Evolutionary conservation across 2,113 vertebrate species (phyloP), one percentile per base, ranked within the genome.

Genomic region (Lethenteron reissneri): DNA sequence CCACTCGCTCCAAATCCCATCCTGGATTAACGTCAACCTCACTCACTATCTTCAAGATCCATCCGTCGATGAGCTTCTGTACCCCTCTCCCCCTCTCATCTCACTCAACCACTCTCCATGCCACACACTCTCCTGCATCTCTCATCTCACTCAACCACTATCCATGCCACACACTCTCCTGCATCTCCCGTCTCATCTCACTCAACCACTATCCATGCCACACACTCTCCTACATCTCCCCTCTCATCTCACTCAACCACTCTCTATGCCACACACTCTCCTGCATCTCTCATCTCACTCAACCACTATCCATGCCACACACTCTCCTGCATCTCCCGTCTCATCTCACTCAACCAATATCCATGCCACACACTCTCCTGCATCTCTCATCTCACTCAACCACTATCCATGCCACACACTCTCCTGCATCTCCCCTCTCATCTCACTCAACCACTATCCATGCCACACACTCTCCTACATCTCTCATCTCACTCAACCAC

Each of bases 301-400:
- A 71, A 71, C 56, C 58, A 1, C 3, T n/a, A 2, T 72, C 19
- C 56, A 6, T 2, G 13, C 11, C 21, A 77, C 75, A 74, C 78
- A 75, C 78, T 77, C 75, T 78, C 75, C 74, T 75, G 12, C 72
- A 74, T 25, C 41, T 25, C 41, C 3, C 41, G 1, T 4, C 41
- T 25, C 70, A 13, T 56, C 41, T 25, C 25, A 15, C 75, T 21
- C 21, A 21, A 21, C 21, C 21, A 21, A 2, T 21, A 21, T 21
- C 21, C 21, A 21, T 21, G 21, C 3, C 21, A 21, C 21, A 21
- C 21, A 21, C 76, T 75, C 75, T 76, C 19, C 17, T 21, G 3
- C 21, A 21, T 5, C 71, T 71, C 17, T 58, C 15, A 1, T 0
- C 10, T 76, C 25, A 15, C 7, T 57, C 58, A 57, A 14, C 41